Evolutionary conservation across 2,113 vertebrate genomes (phyloP).

Genomic region (Oryzias celebensis): DNA sequence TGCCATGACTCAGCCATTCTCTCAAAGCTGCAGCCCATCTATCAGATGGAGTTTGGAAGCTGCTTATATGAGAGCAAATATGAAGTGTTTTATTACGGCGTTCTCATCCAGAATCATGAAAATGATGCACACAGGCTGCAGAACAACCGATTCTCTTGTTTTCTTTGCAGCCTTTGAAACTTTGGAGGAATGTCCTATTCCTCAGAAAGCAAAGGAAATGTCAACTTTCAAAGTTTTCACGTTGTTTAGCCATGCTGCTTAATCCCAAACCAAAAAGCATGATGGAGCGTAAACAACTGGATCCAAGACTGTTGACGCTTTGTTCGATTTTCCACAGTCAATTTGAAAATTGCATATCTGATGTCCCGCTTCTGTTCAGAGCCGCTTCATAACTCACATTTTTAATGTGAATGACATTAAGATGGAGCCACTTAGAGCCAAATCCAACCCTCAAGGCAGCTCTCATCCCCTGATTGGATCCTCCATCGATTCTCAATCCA

Average conservation of each 20-base stretch:
- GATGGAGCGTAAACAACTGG: slow-evolving; percentile 23
- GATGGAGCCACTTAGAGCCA: neutral
- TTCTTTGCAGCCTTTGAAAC: slow-evolving; percentile 44
- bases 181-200: slow-evolving; percentile 4
- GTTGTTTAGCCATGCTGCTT: too few species aligned
- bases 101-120: slow-evolving; percentile 19
- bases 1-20: slow-evolving; percentile 25
- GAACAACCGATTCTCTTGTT: neutral
- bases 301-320: slow-evolving; percentile 54
- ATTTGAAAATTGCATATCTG: too few species aligned
- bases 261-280: too few species aligned
- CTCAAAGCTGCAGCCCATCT: neutral
- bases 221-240: too few species aligned
- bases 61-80: neutral
- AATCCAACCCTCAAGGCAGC: slow-evolving; percentile 37
- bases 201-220: too few species aligned
- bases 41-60: slow-evolving; percentile 12
- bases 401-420: neutral
- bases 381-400: too few species aligned
- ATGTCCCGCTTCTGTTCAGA: too few species aligned
- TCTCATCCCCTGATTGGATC: slow-evolving; percentile 25
- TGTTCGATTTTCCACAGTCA: slow-evolving; percentile 48
- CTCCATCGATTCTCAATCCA: slow-evolving; percentile 32
- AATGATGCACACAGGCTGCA: too few species aligned
- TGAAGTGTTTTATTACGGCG: neutral